A percentile compares a stretch with the other conserved stretches of the same genome.
phyloP scores from a whole-genome alignment of 2,113 vertebrate species.

The Tychaedon coryphoeus region DNA sequence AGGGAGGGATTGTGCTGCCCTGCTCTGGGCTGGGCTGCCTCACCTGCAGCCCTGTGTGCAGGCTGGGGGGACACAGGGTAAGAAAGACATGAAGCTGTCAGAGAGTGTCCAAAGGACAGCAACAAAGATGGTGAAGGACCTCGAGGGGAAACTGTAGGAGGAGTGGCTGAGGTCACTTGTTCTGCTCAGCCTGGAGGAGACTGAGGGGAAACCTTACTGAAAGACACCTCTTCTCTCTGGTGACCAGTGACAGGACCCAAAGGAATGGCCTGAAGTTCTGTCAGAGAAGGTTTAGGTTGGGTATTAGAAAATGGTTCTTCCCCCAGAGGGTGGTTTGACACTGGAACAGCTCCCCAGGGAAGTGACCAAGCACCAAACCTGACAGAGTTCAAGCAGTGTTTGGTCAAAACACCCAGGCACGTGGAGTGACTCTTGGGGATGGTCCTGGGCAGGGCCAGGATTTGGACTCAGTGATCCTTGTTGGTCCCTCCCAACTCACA shows the following conservation, averaged over 20 bases:
- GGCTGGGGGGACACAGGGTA: neutral
- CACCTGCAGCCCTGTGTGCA: accelerated
- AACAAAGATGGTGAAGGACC: neutral
- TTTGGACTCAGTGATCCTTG: neutral
- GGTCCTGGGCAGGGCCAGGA: neutral
- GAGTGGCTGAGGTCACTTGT: too few species aligned
- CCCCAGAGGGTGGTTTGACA: too few species aligned
- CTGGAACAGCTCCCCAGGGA: too few species aligned
- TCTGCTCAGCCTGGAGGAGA: too few species aligned
- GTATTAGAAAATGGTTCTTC: too few species aligned
- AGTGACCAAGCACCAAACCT: too few species aligned
- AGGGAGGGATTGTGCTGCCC: neutral
- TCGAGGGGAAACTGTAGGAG: accelerated
- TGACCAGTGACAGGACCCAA: too few species aligned
- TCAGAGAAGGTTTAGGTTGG: neutral
- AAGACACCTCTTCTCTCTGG: too few species aligned
- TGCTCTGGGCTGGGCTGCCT: neutral
- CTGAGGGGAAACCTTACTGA: neutral
- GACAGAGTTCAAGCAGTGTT: too few species aligned
- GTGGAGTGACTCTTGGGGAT: neutral
- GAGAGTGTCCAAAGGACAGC: neutral
- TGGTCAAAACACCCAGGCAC: too few species aligned
- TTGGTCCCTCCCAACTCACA: neutral
- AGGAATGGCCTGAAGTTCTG: too few species aligned
- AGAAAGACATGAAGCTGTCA: neutral